phyloP scores from a whole-genome alignment of 2,113 vertebrate genomes.

The Hippocampus guttulatus region DNA sequence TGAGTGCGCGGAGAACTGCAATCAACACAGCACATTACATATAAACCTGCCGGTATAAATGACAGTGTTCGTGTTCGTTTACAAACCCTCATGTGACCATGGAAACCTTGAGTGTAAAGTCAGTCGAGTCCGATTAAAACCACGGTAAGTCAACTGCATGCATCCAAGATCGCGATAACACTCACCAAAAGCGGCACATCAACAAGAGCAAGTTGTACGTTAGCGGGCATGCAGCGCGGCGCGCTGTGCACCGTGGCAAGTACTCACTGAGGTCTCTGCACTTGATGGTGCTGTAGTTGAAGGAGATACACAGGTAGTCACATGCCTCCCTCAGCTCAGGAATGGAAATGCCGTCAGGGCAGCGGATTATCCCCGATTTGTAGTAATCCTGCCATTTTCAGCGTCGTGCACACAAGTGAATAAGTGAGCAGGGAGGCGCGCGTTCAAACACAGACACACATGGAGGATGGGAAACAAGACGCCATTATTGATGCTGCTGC shows the following conservation, averaged over 20 bases:
- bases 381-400: constrained; percentile 91
- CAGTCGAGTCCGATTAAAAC: neutral
- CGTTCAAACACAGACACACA: constrained; percentile 17
- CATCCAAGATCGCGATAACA: neutral
- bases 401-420: constrained; percentile 13
- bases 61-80: neutral
- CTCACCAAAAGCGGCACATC: constrained; percentile 22
- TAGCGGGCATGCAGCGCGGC: constrained; percentile 5
- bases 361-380: constrained; percentile 98
- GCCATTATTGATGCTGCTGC: constrained; percentile 71
- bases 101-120: neutral
- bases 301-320: constrained; percentile 99
- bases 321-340: constrained; percentile 98
- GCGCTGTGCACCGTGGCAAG: neutral
- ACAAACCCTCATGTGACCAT: neutral
- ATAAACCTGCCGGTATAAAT: neutral
- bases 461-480: constrained; percentile 47
- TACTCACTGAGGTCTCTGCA: constrained; percentile 99
- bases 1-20: neutral
- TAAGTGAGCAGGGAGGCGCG: constrained; percentile 25
- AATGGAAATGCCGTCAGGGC: constrained; percentile 97
- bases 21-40: neutral
- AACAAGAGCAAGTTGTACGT: constrained; percentile 3
- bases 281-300: constrained; percentile 98
- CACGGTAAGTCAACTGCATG: neutral